Conservation (phyloP, 2,797 vertebrate species). For the Sebastes melanostomus region DNA sequence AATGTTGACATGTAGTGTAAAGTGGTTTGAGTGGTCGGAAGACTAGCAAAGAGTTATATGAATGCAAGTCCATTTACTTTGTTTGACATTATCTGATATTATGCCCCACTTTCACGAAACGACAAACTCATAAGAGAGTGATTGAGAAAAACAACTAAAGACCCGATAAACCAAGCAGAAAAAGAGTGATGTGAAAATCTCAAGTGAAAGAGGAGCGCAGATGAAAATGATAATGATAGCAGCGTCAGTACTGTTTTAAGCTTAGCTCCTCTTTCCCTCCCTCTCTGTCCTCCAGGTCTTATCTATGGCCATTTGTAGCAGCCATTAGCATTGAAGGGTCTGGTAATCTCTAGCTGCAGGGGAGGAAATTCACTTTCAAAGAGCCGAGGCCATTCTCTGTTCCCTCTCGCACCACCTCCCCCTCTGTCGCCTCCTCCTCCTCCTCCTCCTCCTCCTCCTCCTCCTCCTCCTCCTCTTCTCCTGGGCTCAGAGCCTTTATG, state of each 20-base stretch:
- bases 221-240: not conserved
- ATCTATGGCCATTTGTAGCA: slow-evolving; percentile 66
- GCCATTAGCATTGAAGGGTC: slow-evolving; percentile 70
- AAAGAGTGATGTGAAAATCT: not conserved
- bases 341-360: slow-evolving; percentile 67
- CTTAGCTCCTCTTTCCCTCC: not conserved
- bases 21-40: too few species aligned
- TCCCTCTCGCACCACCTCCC: not conserved
- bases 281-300: slow-evolving; percentile 19
- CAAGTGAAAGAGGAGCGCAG: not conserved
- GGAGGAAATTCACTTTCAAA: slow-evolving; percentile 78
- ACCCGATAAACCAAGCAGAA: not conserved
- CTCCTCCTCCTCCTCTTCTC: slow-evolving; percentile 60
- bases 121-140: not conserved
- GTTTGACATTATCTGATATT: not conserved
- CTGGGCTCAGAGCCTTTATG: slow-evolving; percentile 72
- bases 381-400: slow-evolving; percentile 49
- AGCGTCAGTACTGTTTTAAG: not conserved
- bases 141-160: not conserved
- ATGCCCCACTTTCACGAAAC: not conserved
- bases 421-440: slow-evolving; percentile 4
- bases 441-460: slow-evolving; percentile 55
- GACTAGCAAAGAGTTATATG: too few species aligned
- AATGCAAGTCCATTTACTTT: not conserved
- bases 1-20: too few species aligned